phyloP scores from a whole-genome alignment of 1,140 invertebrate genomes.

The Trachymyrmex cornetzi region DNA sequence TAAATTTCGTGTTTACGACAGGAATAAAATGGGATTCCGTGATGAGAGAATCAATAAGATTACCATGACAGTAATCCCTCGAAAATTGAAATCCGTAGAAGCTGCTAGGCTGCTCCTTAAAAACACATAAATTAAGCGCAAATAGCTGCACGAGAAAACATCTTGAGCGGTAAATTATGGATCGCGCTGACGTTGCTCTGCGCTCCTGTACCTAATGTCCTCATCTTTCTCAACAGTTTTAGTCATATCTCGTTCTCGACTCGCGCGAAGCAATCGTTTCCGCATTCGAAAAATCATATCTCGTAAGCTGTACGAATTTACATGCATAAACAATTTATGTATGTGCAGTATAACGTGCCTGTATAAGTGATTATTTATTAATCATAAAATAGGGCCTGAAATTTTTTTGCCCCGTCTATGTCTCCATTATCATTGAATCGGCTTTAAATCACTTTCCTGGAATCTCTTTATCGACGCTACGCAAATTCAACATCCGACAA shows the following conservation, averaged over 20 bases:
- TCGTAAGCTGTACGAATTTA: neutral
- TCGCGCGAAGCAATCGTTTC: neutral
- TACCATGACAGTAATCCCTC: slow-evolving; percentile 61
- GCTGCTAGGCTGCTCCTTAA: slow-evolving; percentile 78
- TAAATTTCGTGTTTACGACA: slow-evolving; percentile 15
- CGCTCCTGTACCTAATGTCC: slow-evolving; percentile 73
- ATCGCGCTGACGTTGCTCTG: slow-evolving; percentile 81
- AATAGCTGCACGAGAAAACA: slow-evolving; percentile 82
- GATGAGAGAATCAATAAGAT: slow-evolving; percentile 39
- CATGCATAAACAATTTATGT: neutral
- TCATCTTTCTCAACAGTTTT: slow-evolving; percentile 59
- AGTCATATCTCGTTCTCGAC: slow-evolving; percentile 13
- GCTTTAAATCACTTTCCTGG: neutral
- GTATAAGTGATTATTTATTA: slow-evolving; percentile 1
- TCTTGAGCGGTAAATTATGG: slow-evolving; percentile 85
- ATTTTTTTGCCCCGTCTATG: neutral
- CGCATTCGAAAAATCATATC: neutral
- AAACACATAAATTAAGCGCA: slow-evolving; percentile 86
- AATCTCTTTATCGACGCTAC: slow-evolving; percentile 29
- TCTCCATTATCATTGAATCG: slow-evolving; percentile 28
- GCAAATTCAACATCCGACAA: neutral
- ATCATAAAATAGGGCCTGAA: neutral
- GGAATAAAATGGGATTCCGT: slow-evolving; percentile 17
- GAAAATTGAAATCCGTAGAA: slow-evolving; percentile 79
- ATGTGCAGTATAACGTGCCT: neutral